Conservation (phyloP, 1,140 invertebrate species). For the Trigoniulus corallinus region DNA sequence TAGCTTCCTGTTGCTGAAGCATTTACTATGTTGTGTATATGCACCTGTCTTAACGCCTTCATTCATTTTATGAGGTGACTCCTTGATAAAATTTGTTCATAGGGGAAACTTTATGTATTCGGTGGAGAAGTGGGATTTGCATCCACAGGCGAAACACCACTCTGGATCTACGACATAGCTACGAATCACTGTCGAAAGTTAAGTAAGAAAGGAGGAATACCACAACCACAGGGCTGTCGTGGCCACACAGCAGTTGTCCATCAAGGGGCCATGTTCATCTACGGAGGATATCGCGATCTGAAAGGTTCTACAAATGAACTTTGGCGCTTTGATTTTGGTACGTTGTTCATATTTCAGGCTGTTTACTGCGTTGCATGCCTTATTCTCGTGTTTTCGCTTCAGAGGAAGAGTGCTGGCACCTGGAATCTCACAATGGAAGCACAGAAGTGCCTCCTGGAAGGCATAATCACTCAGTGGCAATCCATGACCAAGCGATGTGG, state of each 20-base stretch:
- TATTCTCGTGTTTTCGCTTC: constrained; percentile 13
- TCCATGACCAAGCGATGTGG: constrained; percentile 63
- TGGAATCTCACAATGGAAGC: constrained; percentile 14
- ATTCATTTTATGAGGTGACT: neutral
- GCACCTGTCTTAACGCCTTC: no score
- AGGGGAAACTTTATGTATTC: constrained; percentile 62
- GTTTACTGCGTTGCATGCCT: neutral
- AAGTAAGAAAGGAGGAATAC: constrained; percentile 30
- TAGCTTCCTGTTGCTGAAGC: no score
- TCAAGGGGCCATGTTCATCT: constrained; percentile 61
- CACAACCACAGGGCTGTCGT: constrained; percentile 53
- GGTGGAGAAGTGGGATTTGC: constrained; percentile 73
- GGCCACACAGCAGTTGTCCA: constrained; percentile 68
- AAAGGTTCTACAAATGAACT: constrained; percentile 66
- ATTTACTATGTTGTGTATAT: no score
- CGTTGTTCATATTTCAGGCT: constrained; percentile 16
- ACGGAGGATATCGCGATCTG: constrained; percentile 76
- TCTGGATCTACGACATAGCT: constrained; percentile 68
- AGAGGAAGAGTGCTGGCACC: constrained; percentile 40
- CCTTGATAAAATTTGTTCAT: constrained; percentile 15
- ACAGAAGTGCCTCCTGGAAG: constrained; percentile 42
- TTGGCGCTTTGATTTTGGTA: constrained; percentile 78
- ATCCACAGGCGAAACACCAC: constrained; percentile 56
- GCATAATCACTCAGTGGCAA: constrained; percentile 67
- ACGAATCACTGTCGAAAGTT: constrained; percentile 34